phyloP scores from a whole-genome alignment of 2,888 invertebrate genomes.

The Tachystola acroxantha region DNA sequence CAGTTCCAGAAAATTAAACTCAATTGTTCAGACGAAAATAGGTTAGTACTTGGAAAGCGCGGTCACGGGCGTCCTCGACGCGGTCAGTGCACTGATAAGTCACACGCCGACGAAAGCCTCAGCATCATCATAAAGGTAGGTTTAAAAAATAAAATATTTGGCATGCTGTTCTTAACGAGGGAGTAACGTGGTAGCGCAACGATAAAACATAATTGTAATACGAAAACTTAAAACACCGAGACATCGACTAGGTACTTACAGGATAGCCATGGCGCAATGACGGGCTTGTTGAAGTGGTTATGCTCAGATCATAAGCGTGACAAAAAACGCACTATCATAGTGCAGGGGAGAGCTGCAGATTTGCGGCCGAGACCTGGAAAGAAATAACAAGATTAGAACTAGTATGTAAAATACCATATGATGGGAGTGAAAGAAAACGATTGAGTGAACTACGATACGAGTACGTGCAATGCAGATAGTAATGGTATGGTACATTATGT shows the following conservation, averaged over 20 bases:
- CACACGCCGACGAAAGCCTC: constrained; percentile 79
- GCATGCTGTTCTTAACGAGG: constrained; percentile 77
- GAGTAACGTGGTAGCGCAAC: constrained; percentile 77
- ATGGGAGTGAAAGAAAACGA: no score
- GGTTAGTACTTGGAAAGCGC: constrained; percentile 68
- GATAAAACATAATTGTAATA: constrained; percentile 55
- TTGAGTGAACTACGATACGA: no score
- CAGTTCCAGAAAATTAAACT: background rate
- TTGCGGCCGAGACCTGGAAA: constrained; percentile 62
- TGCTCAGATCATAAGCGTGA: constrained; percentile 60
- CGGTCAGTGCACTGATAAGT: constrained; percentile 71
- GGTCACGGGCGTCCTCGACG: constrained; percentile 66
- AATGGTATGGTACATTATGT: no score
- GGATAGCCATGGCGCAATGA: constrained; percentile 58
- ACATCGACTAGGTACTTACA: constrained; percentile 64
- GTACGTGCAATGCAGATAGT: no score
- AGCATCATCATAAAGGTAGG: constrained; percentile 66
- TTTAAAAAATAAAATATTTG: constrained; percentile 69
- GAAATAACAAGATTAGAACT: constrained; percentile 34
- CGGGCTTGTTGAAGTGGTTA: constrained; percentile 39
- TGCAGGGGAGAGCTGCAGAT: constrained; percentile 41
- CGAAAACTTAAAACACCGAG: constrained; percentile 64
- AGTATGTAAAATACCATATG: no score
- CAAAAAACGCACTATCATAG: constrained; percentile 64
- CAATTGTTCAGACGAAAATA: constrained; percentile 46